Evolutionary conservation across 2,113 vertebrate species (phyloP).

Genomic region (Actinemys pallida): DNA sequence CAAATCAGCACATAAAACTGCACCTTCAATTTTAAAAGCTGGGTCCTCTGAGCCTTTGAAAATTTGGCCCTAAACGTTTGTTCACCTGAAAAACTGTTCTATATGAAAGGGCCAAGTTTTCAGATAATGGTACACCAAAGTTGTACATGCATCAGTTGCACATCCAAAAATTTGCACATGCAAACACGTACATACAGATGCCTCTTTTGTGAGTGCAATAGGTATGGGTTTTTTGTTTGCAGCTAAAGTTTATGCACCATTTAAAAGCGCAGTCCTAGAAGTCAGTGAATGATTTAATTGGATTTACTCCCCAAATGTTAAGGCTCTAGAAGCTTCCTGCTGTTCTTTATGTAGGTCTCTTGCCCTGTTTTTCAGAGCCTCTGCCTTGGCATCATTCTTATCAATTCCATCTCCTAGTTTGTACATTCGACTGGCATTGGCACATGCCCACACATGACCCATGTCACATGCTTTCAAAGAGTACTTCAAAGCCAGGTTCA

Average conservation of each 20-base stretch:
- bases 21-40: background rate
- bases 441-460: slow-evolving; percentile 94
- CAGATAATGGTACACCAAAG: background rate
- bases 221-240: rapidly evolving
- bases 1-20: background rate
- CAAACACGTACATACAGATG: slow-evolving; percentile 14
- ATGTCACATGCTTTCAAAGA: slow-evolving; percentile 90
- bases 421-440: slow-evolving; percentile 97
- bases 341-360: slow-evolving; percentile 85
- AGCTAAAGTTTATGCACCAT: background rate
- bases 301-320: slow-evolving; percentile 78
- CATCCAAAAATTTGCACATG: slow-evolving; percentile 43
- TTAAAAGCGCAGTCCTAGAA: background rate
- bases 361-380: slow-evolving; percentile 91
- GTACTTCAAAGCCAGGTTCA: slow-evolving; percentile 87
- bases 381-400: slow-evolving; percentile 89
- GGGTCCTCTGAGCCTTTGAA: background rate
- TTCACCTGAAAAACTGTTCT: background rate
- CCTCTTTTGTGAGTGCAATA: background rate
- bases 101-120: background rate
- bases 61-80: background rate
- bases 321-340: slow-evolving; percentile 73
- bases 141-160: background rate
- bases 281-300: background rate
- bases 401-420: slow-evolving; percentile 90